A percentile compares a stretch with the other conserved stretches of the same genome.
Evolutionary conservation across 2,888 invertebrate genomes (phyloP).

Genomic region (Drosophila lacicola): DNA sequence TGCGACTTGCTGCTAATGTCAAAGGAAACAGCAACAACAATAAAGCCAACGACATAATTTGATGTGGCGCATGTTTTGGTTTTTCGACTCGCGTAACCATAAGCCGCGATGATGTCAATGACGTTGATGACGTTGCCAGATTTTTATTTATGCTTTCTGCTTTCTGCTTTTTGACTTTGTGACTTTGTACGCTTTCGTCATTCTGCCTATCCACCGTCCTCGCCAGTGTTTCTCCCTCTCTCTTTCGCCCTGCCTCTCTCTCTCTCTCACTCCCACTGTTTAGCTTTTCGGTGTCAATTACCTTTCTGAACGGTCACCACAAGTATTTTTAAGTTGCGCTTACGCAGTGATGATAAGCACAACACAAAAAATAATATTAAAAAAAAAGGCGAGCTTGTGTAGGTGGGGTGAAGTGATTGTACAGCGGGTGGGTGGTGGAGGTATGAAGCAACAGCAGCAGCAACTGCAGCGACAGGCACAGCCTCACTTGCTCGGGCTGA

Average conservation of each 20-base stretch:
- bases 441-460: neutral
- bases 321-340: constrained; percentile 63
- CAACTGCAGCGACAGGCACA: constrained; percentile 2
- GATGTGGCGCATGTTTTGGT: constrained; percentile 44
- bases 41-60: constrained; percentile 29
- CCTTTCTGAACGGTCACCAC: constrained; percentile 50
- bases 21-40: constrained; percentile 17
- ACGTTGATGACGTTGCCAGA: constrained; percentile 57
- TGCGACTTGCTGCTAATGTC: constrained; percentile 41
- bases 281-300: constrained; percentile 53
- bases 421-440: neutral
- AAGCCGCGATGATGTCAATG: constrained; percentile 59
- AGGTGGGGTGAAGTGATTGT: constrained; percentile 20
- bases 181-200: constrained; percentile 42
- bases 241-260: neutral
- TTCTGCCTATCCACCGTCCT: constrained; percentile 5
- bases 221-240: neutral
- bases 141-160: constrained; percentile 37
- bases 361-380: constrained; percentile 13
- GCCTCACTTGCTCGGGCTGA: constrained; percentile 10
- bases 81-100: constrained; percentile 37
- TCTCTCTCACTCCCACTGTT: neutral
- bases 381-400: constrained; percentile 10
- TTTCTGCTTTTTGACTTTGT: constrained; percentile 26
- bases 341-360: constrained; percentile 46